A percentile compares a stretch with the other conserved stretches of the same genome.
These are phyloP conservation scores for Thyatira batis DNA, from an alignment of 2,888 invertebrate species.

Conservation along the genomic window DNA sequence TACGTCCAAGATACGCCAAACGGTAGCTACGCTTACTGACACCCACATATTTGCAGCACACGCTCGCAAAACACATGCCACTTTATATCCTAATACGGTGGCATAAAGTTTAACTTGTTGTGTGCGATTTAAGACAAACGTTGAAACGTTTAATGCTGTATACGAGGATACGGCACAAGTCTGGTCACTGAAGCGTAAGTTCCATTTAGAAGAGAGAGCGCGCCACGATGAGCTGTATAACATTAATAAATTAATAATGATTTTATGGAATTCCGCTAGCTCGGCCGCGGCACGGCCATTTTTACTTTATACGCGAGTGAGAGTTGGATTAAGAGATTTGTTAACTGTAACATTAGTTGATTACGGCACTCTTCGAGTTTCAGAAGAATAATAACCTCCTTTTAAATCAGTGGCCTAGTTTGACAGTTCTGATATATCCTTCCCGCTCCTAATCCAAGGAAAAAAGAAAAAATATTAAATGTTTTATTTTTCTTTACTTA, in stretches of 20 bases:
- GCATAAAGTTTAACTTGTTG: background rate
- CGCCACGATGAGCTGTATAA: slow-evolving; percentile 63
- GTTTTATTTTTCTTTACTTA: no score
- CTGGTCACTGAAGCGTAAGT: slow-evolving; percentile 65
- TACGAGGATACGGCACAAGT: slow-evolving; percentile 55
- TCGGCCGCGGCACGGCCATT: slow-evolving; percentile 40
- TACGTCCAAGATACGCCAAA: slow-evolving; percentile 18
- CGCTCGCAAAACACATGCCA: background rate
- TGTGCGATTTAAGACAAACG: background rate
- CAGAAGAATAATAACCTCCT: background rate
- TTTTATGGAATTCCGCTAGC: slow-evolving; percentile 78
- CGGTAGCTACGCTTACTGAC: slow-evolving; percentile 23
- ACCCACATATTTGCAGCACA: slow-evolving; percentile 1
- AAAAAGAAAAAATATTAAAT: background rate
- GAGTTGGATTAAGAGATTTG: slow-evolving; percentile 42
- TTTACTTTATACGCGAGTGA: slow-evolving; percentile 44
- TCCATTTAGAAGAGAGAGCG: slow-evolving; percentile 73
- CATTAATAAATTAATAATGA: slow-evolving; percentile 81
- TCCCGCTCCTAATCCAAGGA: background rate
- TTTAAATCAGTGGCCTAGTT: background rate
- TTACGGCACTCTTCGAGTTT: background rate
- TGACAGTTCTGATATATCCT: no score
- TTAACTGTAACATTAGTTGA: slow-evolving; percentile 5
- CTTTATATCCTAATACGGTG: background rate
- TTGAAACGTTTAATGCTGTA: background rate